Conservation (phyloP, 2,797 vertebrate genomes). For the Hoplostethus atlanticus region DNA sequence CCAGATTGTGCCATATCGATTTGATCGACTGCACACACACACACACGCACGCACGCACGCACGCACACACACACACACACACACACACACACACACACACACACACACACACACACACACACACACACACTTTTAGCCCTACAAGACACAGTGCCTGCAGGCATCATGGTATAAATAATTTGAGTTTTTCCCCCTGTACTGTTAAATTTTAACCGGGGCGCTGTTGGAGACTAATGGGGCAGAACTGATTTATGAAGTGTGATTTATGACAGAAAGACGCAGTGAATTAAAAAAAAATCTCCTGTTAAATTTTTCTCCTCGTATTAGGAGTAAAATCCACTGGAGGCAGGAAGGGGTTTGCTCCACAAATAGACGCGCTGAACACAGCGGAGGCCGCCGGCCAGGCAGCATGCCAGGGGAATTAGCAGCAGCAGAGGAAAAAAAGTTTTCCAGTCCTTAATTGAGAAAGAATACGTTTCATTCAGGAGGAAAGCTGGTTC, state of each 20-base stretch:
- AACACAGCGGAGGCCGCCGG: conserved; percentile 32
- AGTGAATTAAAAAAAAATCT: neutral
- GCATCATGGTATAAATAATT: too few relatives aligned
- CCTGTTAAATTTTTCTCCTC: neutral
- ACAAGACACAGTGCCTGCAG: too few relatives aligned
- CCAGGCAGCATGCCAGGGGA: conserved; percentile 53
- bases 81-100: too few relatives aligned
- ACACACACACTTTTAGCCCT: too few relatives aligned
- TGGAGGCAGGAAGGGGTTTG: neutral
- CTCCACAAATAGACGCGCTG: conserved; percentile 21
- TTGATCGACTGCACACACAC: neutral
- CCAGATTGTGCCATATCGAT: neutral
- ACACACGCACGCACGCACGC: neutral
- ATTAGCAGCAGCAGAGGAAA: conserved; percentile 58
- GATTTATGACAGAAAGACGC: conserved; percentile 15
- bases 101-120: too few relatives aligned
- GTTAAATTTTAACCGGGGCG: neutral
- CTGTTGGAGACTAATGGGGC: neutral
- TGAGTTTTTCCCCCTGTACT: too few relatives aligned
- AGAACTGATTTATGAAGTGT: conserved; percentile 22
- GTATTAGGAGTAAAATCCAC: conserved; percentile 9
- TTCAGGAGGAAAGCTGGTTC: conserved; percentile 62
- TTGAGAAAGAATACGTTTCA: conserved; percentile 77
- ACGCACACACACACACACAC: too few relatives aligned
- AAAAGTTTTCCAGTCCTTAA: conserved; percentile 65